Evolutionary conservation across 2,797 vertebrate genomes (phyloP).

Genomic region (Pipistrellus nathusii): DNA sequence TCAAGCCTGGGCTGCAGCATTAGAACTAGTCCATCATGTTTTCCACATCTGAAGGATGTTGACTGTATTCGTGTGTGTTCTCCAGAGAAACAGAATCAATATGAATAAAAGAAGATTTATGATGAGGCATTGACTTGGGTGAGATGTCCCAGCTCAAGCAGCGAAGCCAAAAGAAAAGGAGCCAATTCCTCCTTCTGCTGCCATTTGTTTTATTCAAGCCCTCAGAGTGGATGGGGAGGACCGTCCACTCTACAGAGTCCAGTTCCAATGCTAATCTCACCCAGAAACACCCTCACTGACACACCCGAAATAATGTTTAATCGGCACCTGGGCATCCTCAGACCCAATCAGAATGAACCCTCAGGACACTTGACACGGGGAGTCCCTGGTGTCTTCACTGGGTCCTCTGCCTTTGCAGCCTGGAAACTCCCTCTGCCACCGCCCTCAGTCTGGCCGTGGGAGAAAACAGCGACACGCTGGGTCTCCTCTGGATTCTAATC

Average conservation of each 20-base stretch:
- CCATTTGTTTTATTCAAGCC: not conserved
- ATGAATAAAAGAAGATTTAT: not conserved
- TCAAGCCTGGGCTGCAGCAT: not conserved
- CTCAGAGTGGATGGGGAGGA: too few species aligned
- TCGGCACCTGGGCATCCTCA: not conserved
- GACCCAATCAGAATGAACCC: accelerated
- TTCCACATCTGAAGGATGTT: not conserved
- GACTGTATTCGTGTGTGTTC: not conserved
- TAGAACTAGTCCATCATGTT: too few species aligned
- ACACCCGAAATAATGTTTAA: too few species aligned
- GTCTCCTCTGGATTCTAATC: not conserved
- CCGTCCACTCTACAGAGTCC: not conserved
- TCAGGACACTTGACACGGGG: accelerated
- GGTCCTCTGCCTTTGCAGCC: too few species aligned
- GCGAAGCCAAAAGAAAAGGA: not conserved
- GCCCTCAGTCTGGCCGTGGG: accelerated
- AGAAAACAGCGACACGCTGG: not conserved
- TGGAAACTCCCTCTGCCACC: accelerated
- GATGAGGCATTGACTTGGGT: not conserved
- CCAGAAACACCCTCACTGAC: not conserved
- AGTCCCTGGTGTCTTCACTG: not conserved
- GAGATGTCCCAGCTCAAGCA: not conserved
- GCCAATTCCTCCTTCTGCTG: not conserved
- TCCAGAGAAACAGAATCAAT: not conserved
- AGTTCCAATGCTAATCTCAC: not conserved